Evolutionary conservation across 2,797 vertebrate species (phyloP).

Genomic region (Phyllotis vaccarum): DNA sequence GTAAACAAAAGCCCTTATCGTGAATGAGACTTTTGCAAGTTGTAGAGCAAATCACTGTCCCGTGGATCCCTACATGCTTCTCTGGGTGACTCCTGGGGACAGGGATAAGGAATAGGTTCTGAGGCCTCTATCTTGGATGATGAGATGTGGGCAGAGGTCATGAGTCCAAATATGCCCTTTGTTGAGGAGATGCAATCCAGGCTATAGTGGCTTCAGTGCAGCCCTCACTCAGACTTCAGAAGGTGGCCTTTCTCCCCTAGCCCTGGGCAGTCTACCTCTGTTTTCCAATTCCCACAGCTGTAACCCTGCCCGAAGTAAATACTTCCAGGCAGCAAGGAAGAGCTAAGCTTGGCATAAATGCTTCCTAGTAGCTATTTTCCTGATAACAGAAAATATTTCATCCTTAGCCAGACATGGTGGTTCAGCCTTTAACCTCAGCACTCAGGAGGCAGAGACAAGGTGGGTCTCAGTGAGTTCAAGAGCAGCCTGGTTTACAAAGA

Average conservation of each 20-base stretch:
- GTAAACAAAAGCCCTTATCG: neutral
- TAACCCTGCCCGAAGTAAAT: conserved; percentile 23
- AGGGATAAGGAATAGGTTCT: neutral
- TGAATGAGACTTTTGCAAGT: neutral
- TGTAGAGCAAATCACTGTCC: neutral
- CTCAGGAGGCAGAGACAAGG: neutral
- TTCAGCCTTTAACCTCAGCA: neutral
- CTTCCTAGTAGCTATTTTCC: neutral
- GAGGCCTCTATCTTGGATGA: neutral
- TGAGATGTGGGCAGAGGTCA: neutral
- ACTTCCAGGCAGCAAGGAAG: neutral
- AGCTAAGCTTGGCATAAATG: neutral
- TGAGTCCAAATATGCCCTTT: no score
- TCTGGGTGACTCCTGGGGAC: no score
- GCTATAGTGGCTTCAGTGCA: neutral
- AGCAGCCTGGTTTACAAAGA: neutral
- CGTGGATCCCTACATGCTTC: neutral
- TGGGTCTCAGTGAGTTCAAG: neutral
- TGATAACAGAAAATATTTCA: conserved; percentile 18
- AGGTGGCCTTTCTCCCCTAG: neutral
- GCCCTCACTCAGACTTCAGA: neutral
- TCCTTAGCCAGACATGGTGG: neutral
- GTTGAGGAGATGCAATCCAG: neutral
- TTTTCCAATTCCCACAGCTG: neutral
- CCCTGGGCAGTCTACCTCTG: neutral